These are phyloP conservation scores for Hemichromis elongatus DNA, from an alignment of 2,113 vertebrate genomes.

Conservation along the genomic window DNA sequence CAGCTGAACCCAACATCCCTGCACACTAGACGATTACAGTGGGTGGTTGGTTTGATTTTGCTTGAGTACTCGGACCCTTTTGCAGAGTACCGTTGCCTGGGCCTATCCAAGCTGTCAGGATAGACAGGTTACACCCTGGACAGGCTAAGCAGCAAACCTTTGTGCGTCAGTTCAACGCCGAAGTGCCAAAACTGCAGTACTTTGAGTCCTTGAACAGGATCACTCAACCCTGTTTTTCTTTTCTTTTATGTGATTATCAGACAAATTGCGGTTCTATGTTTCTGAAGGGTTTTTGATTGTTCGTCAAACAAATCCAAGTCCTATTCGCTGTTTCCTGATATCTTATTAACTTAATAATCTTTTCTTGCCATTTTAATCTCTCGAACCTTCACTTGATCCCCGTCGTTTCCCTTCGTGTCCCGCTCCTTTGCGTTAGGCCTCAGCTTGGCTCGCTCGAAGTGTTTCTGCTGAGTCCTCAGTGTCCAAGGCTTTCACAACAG, in stretches of 20 bases:
- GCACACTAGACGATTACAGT: not conserved
- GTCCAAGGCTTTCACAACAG: constrained; percentile 48
- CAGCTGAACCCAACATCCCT: not conserved
- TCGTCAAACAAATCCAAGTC: not conserved
- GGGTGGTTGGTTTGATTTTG: not conserved
- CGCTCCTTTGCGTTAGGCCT: not conserved
- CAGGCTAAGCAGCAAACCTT: not conserved
- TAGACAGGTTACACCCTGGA: not conserved
- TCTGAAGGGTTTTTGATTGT: not conserved
- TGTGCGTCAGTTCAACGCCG: not conserved
- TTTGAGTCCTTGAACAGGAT: not conserved
- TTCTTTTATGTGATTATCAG: not conserved
- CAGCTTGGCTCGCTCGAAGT: not conserved
- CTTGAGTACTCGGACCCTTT: not conserved
- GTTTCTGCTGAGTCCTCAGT: constrained; percentile 23
- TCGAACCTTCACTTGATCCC: not conserved
- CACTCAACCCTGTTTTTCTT: not conserved
- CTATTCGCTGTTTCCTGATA: not conserved
- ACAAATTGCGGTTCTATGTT: not conserved
- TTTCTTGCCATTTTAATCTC: not conserved
- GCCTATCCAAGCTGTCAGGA: not conserved
- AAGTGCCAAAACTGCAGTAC: not conserved
- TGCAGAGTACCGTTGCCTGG: not conserved
- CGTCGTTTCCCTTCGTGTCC: not conserved
- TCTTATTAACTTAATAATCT: not conserved